Percentiles rank a stretch among this genome's conserved stretches.
Conservation (phyloP, 2,888 invertebrate species). For the Merodon equestris region DNA sequence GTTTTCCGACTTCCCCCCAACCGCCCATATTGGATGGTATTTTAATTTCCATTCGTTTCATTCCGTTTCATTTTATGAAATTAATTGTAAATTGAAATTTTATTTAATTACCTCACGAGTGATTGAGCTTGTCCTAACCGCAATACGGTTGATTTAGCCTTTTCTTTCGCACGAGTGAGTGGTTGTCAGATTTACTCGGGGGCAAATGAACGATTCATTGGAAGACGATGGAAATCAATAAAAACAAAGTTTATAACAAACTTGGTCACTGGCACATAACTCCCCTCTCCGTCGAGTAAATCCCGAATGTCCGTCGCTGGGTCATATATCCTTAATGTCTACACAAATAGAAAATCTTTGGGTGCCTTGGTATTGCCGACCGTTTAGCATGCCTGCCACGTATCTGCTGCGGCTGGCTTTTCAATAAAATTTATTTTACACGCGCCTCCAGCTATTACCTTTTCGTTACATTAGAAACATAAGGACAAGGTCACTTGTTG, state of each 20-base stretch:
- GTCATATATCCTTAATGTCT: too few species aligned
- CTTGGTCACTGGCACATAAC: too few species aligned
- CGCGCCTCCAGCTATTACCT: not conserved
- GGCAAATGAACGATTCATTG: too few species aligned
- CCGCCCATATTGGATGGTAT: not conserved
- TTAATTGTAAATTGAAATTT: conserved; percentile 53
- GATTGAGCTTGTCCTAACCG: conserved; percentile 31
- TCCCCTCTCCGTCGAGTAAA: too few species aligned
- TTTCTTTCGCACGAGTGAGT: too few species aligned
- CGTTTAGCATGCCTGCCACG: conserved; percentile 38
- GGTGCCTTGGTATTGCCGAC: too few species aligned
- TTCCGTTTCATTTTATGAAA: conserved; percentile 13
- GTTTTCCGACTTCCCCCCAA: not conserved
- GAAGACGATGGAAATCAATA: too few species aligned
- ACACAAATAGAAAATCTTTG: too few species aligned
- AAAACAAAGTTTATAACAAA: too few species aligned
- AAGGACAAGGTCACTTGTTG: conserved; percentile 33
- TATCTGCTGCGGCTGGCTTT: conserved; percentile 18
- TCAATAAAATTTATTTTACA: conserved; percentile 41
- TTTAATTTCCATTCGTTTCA: conserved; percentile 5
- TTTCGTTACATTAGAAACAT: not conserved
- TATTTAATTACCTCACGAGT: conserved; percentile 39
- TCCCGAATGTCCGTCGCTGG: too few species aligned
- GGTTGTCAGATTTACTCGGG: too few species aligned
- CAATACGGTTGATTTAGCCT: too few species aligned